Base-by-base conservation (phyloP, 2,888 invertebrate genomes). In the Ochropleura leucogaster region DNA sequence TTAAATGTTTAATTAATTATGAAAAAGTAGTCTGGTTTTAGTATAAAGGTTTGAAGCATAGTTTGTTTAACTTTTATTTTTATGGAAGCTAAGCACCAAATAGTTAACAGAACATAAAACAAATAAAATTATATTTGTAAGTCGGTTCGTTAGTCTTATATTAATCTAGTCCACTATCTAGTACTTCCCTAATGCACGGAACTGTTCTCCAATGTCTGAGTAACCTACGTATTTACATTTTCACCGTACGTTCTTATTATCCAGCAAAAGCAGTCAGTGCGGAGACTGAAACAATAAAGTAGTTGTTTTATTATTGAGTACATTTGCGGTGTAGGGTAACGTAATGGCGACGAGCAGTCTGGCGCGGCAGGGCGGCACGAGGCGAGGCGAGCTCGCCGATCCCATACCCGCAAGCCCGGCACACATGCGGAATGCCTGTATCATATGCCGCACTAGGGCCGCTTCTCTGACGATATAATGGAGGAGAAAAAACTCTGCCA, bases 281-380 rank as follows among this genome's bases (percentile, higher is more conserved):
- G 75, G 68, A 74, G 80, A 80, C 80, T 85, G 73, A 76, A 87
- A 88, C 82, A 87, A 86, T 85, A 85, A 80, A 81, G 68, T 68
- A 64, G 84, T 82, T 82, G 80, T 87, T 87, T 88, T 88, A 84
- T 87, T 85, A 79, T 83, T 79, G 68, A 79, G 74, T 71, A 82
- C 77, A 82, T 84, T 83, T 79, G 79, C 77, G 78, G 75, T 87
- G 83, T 81, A 66, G 83, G 77, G 81, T 83, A 86, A 84, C 72
- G 79, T 79, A 80, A 82, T 80, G 89, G 89, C 89, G 89, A 76
- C 89, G 83, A 82, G 85, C 90, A 81, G 88, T 88, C 90, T 90
- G 84, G 84, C 82, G 77, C 74, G 84, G 72, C 69, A 85, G 74
- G 71, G 71, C 73, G 73, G 71, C 71, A 71, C 76, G 74, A 74